Conservation (phyloP, 2,888 invertebrate species). For the Sinopyrophorus schimmeli region DNA sequence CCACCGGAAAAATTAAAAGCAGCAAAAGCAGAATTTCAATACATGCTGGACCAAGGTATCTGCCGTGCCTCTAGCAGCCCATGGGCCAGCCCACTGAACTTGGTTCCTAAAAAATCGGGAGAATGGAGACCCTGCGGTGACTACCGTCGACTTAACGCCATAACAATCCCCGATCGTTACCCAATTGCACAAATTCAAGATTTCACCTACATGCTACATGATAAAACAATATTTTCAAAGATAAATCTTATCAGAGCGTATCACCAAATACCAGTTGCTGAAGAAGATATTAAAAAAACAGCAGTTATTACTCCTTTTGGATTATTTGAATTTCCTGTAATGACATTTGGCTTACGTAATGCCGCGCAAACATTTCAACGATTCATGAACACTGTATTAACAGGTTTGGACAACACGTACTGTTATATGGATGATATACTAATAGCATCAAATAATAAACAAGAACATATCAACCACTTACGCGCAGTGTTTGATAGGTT, state of each 20-base stretch:
- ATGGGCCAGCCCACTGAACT: constrained; percentile 50
- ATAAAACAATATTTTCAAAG: not conserved
- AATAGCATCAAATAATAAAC: too few species aligned
- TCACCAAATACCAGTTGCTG: not conserved
- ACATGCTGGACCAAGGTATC: constrained; percentile 46
- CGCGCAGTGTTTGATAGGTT: too few species aligned
- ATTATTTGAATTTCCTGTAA: too few species aligned
- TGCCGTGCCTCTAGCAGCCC: constrained; percentile 50
- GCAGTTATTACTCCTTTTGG: not conserved
- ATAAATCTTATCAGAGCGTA: not conserved
- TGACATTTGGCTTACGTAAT: too few species aligned
- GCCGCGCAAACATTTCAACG: too few species aligned
- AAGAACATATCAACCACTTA: too few species aligned
- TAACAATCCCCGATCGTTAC: constrained; percentile 1
- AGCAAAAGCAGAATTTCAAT: not conserved
- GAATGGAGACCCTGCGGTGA: not conserved
- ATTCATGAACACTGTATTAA: too few species aligned
- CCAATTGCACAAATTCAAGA: not conserved
- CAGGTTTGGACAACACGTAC: too few species aligned
- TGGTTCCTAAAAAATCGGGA: constrained; percentile 29
- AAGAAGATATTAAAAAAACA: not conserved
- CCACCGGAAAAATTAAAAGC: constrained; percentile 1
- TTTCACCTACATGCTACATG: not conserved
- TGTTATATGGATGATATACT: too few species aligned
- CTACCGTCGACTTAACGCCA: not conserved